These are phyloP conservation scores for Cylindroiulus punctatus DNA, from an alignment of 2,888 invertebrate species.

Conservation along the genomic window DNA sequence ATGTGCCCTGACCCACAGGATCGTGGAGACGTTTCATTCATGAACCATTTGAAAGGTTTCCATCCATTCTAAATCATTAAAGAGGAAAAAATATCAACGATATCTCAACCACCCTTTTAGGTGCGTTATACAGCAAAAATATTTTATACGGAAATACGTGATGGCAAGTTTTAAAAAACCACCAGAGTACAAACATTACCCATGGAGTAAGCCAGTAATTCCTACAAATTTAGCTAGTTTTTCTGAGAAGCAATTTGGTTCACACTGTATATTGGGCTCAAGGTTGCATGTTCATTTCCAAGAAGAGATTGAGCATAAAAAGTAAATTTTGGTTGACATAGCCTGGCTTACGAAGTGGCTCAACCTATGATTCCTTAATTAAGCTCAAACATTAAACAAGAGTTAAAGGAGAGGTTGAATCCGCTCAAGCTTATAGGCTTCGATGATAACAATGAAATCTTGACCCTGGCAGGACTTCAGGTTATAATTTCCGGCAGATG, in stretches of 20 bases:
- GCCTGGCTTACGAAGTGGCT: background rate
- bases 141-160: too few relatives aligned
- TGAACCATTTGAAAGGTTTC: background rate
- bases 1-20: conserved; percentile 3
- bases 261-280: background rate
- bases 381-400: background rate
- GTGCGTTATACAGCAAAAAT: background rate
- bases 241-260: background rate
- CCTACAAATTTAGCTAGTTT: background rate
- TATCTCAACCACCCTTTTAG: background rate
- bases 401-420: background rate
- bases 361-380: conserved; percentile 22
- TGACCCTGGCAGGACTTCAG: background rate
- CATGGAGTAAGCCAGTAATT: too few relatives aligned
- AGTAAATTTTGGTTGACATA: conserved; percentile 11
- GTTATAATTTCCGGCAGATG: conserved; percentile 34
- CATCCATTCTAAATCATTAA: background rate
- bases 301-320: background rate
- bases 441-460: background rate
- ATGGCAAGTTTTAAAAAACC: too few relatives aligned
- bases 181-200: too few relatives aligned
- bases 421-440: background rate
- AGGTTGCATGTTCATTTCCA: background rate
- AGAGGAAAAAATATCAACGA: background rate
- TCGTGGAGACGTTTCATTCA: background rate